Base-by-base conservation (phyloP, 1,140 invertebrate species). In the Whitmania pigra region DNA sequence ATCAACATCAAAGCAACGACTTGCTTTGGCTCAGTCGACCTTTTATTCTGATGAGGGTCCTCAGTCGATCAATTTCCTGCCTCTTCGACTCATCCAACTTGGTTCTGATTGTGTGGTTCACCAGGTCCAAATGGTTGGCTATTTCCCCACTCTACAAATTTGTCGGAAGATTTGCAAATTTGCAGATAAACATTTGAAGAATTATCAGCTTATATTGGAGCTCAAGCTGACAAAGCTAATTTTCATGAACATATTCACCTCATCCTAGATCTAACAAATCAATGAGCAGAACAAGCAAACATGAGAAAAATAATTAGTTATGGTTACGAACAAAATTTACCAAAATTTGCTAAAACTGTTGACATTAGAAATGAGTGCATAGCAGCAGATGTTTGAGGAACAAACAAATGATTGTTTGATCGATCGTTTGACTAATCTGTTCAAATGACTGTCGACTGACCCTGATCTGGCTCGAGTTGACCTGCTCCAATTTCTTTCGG, bases 31-130 rank as follows among this genome's bases (percentile, higher is more conserved):
- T 31, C 22, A 53, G 43, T 53, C 25, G 69, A 77, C 85, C 87
- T 79, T 89, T 85, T 80, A 82, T 87, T 85, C 63, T 85, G 22
- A 82, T 80, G 25, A 90, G 80, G 71, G 88, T 86, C 18, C 88
- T 86, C 0, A 94, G 81, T 36, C 86, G 77, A 67, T 92, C 88
- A 71, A 96, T 74, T 83, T 96, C 93, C n/a, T 87, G 84, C 63
- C 93, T 83, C 81, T 96, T 96, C 25, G 94, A 85, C 82, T 96
- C 93, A 79, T 96, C 92, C 25, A 96, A 80, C 81, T 89, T 89
- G 0, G 87, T 87, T 75, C 92, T 86, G 0, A 94, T 87, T 78
- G 90, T 86, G 78, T 93, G 91, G 78, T 87, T 87, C 0, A 93
- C 90, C 78, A 89, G 90, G 77, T 93, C 89, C 72, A 95, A 81